Evolutionary conservation across 2,888 invertebrate genomes (phyloP), one percentile per base, ranked within the genome.

Genomic region (Yponomeuta plumbellus): DNA sequence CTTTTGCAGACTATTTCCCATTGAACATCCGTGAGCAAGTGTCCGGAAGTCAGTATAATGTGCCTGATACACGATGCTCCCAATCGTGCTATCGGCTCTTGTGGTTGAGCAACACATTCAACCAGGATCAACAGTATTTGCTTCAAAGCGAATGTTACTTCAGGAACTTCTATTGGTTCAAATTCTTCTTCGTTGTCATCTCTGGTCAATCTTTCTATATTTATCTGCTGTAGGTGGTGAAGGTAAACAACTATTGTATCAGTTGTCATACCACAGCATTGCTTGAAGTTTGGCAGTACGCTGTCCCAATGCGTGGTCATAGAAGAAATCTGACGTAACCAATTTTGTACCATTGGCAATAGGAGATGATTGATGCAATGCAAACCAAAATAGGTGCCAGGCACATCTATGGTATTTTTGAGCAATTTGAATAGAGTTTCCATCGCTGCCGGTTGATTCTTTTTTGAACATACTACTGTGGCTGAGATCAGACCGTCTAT

Each of bases 11-110:
- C 93, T 39, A 97, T 94, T 84, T 96, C 94, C 98, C 98, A 98
- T 84, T 97, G 96, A 66, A 94, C 93, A 61, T 95, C 93, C 3
- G 96, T 95, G 66, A 98, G 91, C 58, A 97, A 92, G 75, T 95
- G 95, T 2, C 96, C 97, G 23, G 96, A 96, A 69, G 96, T 96
- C 68, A 97, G 91, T 71, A 98, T 94, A 20, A 97, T 93, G 78
- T 97, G 97, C 69, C 96, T 94, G 70, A 98, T 94, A 79, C 98
- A 98, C 6, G 98, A 97, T 69, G 97, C 97, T 17, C 98, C 98
- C 20, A 98, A 93, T 72, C 98, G 92, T 0, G 98, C 97, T 66
- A 98, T 95, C 56, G 96, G 94, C 85, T 98, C 98, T 72, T 95
- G 95, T 0, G 97, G 96, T 79, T 97, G 97, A 1, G 97, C 95